phyloP scores from a whole-genome alignment of 2,113 vertebrate genomes.

The Ciconia boyciana region DNA sequence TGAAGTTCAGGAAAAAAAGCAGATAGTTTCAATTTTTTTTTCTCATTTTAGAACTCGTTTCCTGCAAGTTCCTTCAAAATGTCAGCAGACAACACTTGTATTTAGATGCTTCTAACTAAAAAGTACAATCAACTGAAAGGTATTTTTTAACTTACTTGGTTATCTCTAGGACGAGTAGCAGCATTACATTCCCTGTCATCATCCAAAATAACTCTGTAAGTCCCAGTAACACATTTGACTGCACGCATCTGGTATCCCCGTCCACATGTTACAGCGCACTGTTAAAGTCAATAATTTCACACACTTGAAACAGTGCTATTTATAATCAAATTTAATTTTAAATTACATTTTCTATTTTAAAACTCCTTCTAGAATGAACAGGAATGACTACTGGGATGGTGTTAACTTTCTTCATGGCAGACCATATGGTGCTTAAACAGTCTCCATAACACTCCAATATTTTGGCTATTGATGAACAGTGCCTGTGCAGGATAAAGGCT shows the following conservation, averaged over 20 bases:
- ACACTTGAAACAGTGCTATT: background rate
- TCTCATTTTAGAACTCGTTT: background rate
- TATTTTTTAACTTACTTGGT: conserved; percentile 74
- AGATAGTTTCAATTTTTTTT: background rate
- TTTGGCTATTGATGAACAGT: background rate
- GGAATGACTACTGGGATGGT: background rate
- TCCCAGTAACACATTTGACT: conserved; percentile 83
- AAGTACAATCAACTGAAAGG: background rate
- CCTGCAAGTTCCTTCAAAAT: background rate
- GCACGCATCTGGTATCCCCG: conserved; percentile 87
- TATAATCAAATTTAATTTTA: background rate
- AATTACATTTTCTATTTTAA: background rate
- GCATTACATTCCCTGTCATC: conserved; percentile 85
- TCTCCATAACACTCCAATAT: background rate
- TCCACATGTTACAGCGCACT: conserved; percentile 91
- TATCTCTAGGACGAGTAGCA: conserved; percentile 84
- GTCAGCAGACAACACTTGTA: background rate
- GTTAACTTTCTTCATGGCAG: background rate
- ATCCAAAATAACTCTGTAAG: conserved; percentile 69
- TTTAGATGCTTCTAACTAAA: background rate
- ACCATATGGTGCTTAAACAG: background rate
- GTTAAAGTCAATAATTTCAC: background rate
- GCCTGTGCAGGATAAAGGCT: background rate
- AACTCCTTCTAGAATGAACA: background rate
- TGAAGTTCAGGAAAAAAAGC: background rate